These are phyloP conservation scores for Nyctalus aviator DNA, from an alignment of 2,797 vertebrate genomes.

Conservation along the genomic window DNA sequence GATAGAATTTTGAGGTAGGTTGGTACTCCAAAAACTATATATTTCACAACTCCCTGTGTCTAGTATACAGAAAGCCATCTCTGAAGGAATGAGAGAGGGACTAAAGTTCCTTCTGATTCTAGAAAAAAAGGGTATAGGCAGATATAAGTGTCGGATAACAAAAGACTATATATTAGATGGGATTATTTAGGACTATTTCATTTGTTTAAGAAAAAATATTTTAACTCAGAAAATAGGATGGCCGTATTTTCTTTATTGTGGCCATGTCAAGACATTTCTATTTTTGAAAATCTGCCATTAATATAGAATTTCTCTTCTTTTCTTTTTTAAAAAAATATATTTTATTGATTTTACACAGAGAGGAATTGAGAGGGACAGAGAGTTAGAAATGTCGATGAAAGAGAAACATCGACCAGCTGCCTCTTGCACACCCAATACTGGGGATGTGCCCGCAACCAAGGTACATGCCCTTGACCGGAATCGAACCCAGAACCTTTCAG, in stretches of 20 bases:
- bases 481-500: too few species aligned
- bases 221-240: neutral
- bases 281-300: constrained; percentile 38
- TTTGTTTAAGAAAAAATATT: neutral
- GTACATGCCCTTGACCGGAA: too few species aligned
- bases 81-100: neutral
- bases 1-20: neutral
- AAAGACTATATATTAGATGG: neutral
- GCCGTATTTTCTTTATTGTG: neutral
- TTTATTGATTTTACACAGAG: too few species aligned
- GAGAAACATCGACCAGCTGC: too few species aligned
- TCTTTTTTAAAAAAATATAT: too few species aligned
- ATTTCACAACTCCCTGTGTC: neutral
- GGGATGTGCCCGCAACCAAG: too few species aligned
- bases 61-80: neutral
- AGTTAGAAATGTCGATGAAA: too few species aligned
- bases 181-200: neutral
- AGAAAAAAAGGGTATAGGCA: neutral
- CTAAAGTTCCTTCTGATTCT: neutral
- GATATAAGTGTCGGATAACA: neutral
- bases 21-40: neutral
- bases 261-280: neutral
- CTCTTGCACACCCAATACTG: too few species aligned
- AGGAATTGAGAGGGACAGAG: too few species aligned
- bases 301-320: neutral